phyloP scores from a whole-genome alignment of 2,797 vertebrate genomes.

The Eulemur coronatus region DNA sequence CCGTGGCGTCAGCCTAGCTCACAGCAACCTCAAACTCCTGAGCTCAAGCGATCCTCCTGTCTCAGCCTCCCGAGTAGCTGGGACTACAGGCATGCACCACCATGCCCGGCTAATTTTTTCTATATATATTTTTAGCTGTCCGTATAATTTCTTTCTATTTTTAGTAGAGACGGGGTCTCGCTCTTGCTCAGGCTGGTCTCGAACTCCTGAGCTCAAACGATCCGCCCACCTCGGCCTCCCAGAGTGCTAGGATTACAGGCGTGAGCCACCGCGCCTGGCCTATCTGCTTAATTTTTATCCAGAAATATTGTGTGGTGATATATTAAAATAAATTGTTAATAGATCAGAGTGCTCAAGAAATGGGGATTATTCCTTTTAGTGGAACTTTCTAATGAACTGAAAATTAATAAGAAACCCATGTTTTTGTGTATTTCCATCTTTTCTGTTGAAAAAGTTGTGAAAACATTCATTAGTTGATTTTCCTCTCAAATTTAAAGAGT shows the following conservation, averaged over 20 bases:
- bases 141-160: neutral
- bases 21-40: neutral
- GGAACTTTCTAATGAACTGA: neutral
- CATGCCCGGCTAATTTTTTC: no score
- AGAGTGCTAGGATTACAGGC: no score
- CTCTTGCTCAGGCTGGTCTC: neutral
- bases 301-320: neutral
- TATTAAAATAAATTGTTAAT: slow-evolving; percentile 14
- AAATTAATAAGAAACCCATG: neutral
- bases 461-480: neutral
- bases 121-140: no score
- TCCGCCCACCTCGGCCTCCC: no score
- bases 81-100: neutral
- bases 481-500: neutral
- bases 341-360: neutral
- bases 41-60: neutral
- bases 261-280: no score
- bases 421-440: slow-evolving; percentile 13
- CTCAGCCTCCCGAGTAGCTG: neutral
- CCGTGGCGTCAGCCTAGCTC: neutral
- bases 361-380: neutral
- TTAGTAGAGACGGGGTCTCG: neutral
- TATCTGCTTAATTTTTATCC: neutral
- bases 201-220: no score
- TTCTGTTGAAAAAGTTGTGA: neutral